These are phyloP conservation scores for Trachops cirrhosus DNA, from an alignment of 2,797 vertebrate species.

Conservation along the genomic window DNA sequence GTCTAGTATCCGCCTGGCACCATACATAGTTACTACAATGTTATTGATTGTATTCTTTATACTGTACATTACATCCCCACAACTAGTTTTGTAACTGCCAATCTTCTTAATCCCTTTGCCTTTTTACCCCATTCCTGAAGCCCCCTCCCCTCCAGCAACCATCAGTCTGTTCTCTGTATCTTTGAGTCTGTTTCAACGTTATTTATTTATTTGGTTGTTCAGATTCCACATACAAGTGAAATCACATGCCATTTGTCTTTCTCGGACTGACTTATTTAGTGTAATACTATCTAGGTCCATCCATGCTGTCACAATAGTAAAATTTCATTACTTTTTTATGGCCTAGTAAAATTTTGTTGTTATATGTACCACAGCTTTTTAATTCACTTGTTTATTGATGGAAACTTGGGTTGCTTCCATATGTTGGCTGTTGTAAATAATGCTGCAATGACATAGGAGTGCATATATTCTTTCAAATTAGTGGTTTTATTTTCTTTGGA, in stretches of 20 bases:
- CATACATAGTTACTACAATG: not conserved
- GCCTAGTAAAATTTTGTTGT: not conserved
- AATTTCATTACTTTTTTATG: not conserved
- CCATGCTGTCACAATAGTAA: not conserved
- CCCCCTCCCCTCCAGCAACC: not conserved
- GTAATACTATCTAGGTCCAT: not conserved
- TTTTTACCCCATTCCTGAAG: not conserved
- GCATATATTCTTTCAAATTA: not conserved
- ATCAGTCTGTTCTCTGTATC: not conserved
- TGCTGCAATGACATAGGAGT: not conserved
- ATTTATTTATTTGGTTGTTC: not conserved
- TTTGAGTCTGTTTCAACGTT: not conserved
- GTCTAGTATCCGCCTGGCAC: not conserved
- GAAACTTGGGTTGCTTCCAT: not conserved
- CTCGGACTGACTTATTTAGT: not conserved
- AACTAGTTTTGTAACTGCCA: not conserved
- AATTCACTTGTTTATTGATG: not conserved
- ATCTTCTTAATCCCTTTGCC: not conserved
- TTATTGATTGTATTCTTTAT: not conserved
- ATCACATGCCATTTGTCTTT: not conserved
- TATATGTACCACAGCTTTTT: not conserved
- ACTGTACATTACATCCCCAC: not conserved
- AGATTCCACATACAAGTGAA: not conserved
- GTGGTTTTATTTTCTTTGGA: not conserved
- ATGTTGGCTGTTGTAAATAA: not conserved